Base-by-base conservation (phyloP, 1,140 invertebrate species). In the Geopemphigus sp. region DNA sequence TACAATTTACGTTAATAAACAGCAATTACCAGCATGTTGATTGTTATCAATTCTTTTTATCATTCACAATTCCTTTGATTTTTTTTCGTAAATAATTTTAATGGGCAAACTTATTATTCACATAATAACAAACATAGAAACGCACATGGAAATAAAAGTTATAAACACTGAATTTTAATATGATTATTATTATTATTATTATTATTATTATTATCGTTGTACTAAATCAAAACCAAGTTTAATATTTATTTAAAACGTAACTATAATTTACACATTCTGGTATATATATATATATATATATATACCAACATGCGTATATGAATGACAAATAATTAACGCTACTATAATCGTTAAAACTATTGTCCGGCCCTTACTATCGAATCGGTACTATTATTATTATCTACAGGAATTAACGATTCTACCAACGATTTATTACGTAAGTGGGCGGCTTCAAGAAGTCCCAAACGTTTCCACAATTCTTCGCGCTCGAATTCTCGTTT, bases 401-500 rank as follows among this genome's bases (percentile, higher is more conserved):
- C 74, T 29, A 50, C 74, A 24, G 57, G 24, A 17, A 47, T 45
- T 11, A 26, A 39, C 24, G 74, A 15, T 1, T 22, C 10, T n/a
- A 10, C 14, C 39, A 63, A 29, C 82, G 85, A 85, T 81, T 84
- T 83, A 82, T 83, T 57, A 19, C 32, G 72, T 1, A 17, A 1
- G n/a, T 29, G 15, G 15, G 45, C 90, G 83, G 92, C 86, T 87
- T 93, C 93, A 87, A 95, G 88, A 88, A 95, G 93, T 83, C 90
- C 91, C 86, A 97, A 88, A 88, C 90, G 93, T 88, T 95, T 95
- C 95, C 95, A 97, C 85, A 97, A 87, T 87, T 97, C 95, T 85
- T 97, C 95, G 84, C 95, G 90, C 88, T 97, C 95, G 84, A 95
- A 94, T 88, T 97, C 94, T 83, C 93, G 91, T 86, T 96, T 96